phyloP scores from a whole-genome alignment of 2,888 invertebrate genomes.

The Amaurobius ferox region DNA sequence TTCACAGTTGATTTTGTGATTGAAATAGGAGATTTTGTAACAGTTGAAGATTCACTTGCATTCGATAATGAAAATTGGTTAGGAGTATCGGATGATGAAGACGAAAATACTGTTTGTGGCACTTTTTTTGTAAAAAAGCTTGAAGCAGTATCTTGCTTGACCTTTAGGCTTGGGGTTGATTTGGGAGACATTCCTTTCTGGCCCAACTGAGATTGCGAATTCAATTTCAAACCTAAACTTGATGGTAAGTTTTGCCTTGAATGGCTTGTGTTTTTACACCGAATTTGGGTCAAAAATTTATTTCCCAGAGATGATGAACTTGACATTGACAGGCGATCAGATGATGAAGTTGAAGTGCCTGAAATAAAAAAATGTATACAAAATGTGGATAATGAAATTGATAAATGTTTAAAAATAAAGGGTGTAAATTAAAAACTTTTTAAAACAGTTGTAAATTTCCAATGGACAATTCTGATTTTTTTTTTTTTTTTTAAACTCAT shows the following conservation, averaged over 20 bases:
- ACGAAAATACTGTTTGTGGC: constrained; percentile 20
- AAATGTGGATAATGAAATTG: no score
- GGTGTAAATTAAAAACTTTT: no score
- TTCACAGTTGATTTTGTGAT: constrained; percentile 23
- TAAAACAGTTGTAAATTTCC: no score
- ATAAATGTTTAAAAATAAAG: no score
- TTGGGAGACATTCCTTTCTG: constrained; percentile 45
- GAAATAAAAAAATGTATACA: background rate
- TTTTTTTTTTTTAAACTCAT: no score
- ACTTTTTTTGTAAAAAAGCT: constrained; percentile 45
- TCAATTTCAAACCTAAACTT: constrained; percentile 49
- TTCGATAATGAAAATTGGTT: constrained; percentile 23
- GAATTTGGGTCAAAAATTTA: constrained; percentile 50
- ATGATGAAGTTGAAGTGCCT: constrained; percentile 31
- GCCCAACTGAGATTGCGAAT: constrained; percentile 32
- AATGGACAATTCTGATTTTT: no score
- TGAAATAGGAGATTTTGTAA: constrained; percentile 35
- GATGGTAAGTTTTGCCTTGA: constrained; percentile 44
- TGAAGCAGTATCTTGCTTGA: constrained; percentile 31
- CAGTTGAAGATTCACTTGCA: constrained; percentile 11
- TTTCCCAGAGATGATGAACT: constrained; percentile 25
- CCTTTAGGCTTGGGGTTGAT: constrained; percentile 23
- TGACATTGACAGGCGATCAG: constrained; percentile 31
- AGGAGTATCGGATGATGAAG: background rate
- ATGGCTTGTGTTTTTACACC: constrained; percentile 26